Evolutionary conservation across 35 echinoderm and acorn worm genomes (phyloP).

Genomic region (Heliocidaris tuberculata): DNA sequence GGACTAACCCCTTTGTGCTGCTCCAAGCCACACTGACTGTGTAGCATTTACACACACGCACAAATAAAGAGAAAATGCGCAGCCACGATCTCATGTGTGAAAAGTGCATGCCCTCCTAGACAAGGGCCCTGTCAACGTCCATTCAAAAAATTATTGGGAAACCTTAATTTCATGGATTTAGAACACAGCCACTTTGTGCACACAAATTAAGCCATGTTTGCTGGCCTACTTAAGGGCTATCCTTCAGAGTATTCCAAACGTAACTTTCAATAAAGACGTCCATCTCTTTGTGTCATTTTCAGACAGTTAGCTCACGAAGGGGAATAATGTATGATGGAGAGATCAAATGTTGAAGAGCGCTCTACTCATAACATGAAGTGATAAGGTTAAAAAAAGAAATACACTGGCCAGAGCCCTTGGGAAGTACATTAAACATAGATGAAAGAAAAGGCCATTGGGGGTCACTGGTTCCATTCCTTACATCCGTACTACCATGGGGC

Average conservation of each 20-base stretch:
- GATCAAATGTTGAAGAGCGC: background rate
- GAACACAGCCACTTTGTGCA: conserved; percentile 31
- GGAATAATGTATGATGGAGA: background rate
- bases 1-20: background rate
- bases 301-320: background rate
- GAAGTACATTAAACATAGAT: conserved; percentile 1
- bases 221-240: conserved; percentile 28
- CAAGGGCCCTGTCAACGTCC: background rate
- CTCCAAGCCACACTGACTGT: background rate
- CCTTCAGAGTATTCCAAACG: background rate
- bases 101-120: conserved; percentile 19
- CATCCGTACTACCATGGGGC: background rate
- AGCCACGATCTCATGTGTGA: conserved; percentile 16
- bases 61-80: background rate
- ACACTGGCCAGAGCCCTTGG: background rate
- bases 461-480: background rate
- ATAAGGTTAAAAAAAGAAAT: background rate
- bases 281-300: conserved; percentile 1
- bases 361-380: background rate
- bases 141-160: conserved; percentile 28
- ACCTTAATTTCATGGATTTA: conserved; percentile 40
- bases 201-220: conserved; percentile 35
- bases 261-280: conserved; percentile 17
- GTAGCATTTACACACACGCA: background rate
- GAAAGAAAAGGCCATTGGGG: background rate